Base-by-base conservation (phyloP, 1,140 invertebrate species). In the Lasaia peninsularis region DNA sequence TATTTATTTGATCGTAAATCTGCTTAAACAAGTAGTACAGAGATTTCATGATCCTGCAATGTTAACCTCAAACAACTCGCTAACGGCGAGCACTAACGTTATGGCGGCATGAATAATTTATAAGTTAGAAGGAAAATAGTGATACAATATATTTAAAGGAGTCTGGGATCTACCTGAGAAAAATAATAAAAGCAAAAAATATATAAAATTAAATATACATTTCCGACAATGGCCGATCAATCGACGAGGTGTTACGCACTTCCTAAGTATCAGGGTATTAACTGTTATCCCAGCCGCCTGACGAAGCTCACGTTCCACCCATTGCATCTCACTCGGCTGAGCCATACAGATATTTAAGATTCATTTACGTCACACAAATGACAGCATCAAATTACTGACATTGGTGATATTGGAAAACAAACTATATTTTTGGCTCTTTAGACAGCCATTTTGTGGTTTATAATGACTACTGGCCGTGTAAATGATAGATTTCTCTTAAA, bases 241-340 rank as follows among this genome's bases (percentile, higher is more conserved):
- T 48, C 21, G 44, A 48, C 20, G n/a, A 18, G 18, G 16, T n/a
- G 21, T 48, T 48, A 48, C 20, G 20, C 44, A n/a, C 21, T 24
- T 20, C 31, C 51, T 33, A 33, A 52, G 61, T 62, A 57, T 60
- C 65, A 71, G 69, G 70, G 72, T 68, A 75, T 69, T 66, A 71
- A 76, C 68, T 69, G 57, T 81, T 71, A 82, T 85, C 81, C 78
- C 53, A 31, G 56, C 44, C 21, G 44, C 20, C 21, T 2, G 18
- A 48, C 10, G 11, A 21, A 48, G n/a, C 44, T 20, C 44, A 48
- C 44, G 44, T 48, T n/a, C 21, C 20, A 20, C 9, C 18, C 44
- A 48, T 48, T 48, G 20, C 20, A 48, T 21, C 18, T 48, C 18
- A 20, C 44, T 21, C 20, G 44, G 18, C 18, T 20, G n/a, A 48